phyloP scores from a whole-genome alignment of 2,888 invertebrate genomes.

The Lypha dubia region DNA sequence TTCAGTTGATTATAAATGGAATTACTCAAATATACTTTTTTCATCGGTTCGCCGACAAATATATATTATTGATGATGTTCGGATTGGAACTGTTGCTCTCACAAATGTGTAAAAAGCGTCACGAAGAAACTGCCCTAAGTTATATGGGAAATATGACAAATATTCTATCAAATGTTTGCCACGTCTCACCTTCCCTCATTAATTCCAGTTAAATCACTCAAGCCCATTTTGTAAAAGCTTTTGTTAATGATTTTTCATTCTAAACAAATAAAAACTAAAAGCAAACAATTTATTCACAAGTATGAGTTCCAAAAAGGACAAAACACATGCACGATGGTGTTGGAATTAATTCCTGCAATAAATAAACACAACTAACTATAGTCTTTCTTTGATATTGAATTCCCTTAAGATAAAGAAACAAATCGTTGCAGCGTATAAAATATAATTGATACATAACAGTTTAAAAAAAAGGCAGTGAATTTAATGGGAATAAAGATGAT shows the following conservation, averaged over 20 bases:
- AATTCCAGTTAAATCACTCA: conserved; percentile 36
- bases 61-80: no score
- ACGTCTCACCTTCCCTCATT: no score
- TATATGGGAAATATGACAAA: no score
- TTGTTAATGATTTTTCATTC: neutral
- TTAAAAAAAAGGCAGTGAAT: conserved; percentile 4
- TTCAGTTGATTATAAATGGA: no score
- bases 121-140: no score
- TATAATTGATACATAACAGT: conserved; percentile 48
- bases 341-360: neutral
- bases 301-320: neutral
- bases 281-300: neutral
- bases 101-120: no score
- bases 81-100: no score
- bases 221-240: neutral
- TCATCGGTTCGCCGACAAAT: no score
- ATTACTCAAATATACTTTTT: no score
- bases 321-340: neutral
- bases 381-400: conserved; percentile 22
- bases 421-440: conserved; percentile 33
- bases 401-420: conserved; percentile 25
- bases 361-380: conserved; percentile 29
- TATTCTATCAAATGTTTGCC: no score
- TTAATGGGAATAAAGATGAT: conserved; percentile 13
- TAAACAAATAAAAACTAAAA: no score